phyloP scores from a whole-genome alignment of 2,888 invertebrate species.

The Meta bourneti region DNA sequence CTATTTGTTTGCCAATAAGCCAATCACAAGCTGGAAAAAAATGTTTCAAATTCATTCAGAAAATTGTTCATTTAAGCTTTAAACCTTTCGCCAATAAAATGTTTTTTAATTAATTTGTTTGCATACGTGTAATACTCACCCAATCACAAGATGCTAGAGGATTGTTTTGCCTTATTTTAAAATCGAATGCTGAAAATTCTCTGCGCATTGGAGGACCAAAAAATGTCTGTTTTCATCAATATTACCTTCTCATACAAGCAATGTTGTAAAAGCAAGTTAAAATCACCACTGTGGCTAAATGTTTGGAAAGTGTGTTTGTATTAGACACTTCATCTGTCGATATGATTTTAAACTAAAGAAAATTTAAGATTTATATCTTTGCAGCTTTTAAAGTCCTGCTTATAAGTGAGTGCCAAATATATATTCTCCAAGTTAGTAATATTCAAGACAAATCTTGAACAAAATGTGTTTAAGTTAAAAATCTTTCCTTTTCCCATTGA shows the following conservation, averaged over 20 bases:
- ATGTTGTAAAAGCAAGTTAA: too few relatives aligned
- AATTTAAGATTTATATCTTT: neutral
- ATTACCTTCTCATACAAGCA: neutral
- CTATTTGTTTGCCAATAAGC: neutral
- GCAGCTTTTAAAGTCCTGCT: neutral
- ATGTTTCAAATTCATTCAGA: neutral
- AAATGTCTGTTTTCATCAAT: constrained; percentile 28
- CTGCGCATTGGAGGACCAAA: constrained; percentile 58
- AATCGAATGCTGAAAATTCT: constrained; percentile 17
- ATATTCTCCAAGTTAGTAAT: too few relatives aligned
- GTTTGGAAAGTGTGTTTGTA: neutral
- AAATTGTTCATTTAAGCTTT: constrained; percentile 4
- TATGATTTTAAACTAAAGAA: neutral
- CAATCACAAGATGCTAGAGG: constrained; percentile 27
- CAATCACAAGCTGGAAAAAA: constrained; percentile 20
- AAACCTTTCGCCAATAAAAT: neutral
- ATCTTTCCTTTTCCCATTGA: too few relatives aligned
- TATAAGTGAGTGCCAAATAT: neutral
- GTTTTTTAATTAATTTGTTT: constrained; percentile 21
- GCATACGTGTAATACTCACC: constrained; percentile 7
- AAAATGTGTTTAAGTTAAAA: too few relatives aligned
- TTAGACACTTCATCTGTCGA: neutral
- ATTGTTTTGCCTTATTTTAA: constrained; percentile 45
- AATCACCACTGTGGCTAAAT: neutral
- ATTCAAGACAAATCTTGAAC: too few relatives aligned